These are phyloP conservation scores for Panthera tigris DNA, from an alignment of 2,113 vertebrate genomes.

Conservation along the genomic window DNA sequence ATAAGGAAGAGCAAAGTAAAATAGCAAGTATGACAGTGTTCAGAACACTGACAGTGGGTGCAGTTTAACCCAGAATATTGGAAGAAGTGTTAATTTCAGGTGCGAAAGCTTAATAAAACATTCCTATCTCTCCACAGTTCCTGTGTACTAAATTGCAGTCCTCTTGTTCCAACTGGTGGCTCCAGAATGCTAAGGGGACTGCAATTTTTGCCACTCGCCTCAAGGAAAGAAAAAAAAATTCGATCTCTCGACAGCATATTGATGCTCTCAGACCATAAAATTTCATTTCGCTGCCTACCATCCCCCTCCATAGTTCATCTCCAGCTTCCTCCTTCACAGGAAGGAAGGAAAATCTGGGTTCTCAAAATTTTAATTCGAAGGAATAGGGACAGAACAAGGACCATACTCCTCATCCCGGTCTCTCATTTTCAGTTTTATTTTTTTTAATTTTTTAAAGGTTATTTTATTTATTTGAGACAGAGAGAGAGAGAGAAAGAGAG, in stretches of 20 bases:
- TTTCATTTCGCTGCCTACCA: background rate
- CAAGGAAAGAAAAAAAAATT: background rate
- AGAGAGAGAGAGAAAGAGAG: too few species aligned
- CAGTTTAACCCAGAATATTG: background rate
- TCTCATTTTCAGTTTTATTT: background rate
- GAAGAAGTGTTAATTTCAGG: background rate
- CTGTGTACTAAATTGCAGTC: background rate
- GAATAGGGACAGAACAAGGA: background rate
- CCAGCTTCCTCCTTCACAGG: background rate
- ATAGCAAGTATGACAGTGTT: background rate
- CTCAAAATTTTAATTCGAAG: background rate
- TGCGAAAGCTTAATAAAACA: background rate
- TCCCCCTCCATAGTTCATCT: background rate
- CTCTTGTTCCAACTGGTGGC: background rate
- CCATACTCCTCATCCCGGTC: fast-evolving
- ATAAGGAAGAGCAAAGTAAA: slow-evolving; percentile 1
- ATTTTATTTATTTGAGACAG: too few species aligned
- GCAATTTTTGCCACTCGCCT: background rate
- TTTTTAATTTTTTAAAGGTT: too few species aligned
- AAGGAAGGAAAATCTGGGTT: slow-evolving; percentile 14
- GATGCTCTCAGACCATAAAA: background rate
- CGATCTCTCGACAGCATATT: background rate
- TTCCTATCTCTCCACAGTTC: background rate
- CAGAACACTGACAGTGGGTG: background rate
- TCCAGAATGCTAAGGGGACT: background rate